Conservation (phyloP, 2,113 vertebrate species). For the Psittacara wagleri region DNA sequence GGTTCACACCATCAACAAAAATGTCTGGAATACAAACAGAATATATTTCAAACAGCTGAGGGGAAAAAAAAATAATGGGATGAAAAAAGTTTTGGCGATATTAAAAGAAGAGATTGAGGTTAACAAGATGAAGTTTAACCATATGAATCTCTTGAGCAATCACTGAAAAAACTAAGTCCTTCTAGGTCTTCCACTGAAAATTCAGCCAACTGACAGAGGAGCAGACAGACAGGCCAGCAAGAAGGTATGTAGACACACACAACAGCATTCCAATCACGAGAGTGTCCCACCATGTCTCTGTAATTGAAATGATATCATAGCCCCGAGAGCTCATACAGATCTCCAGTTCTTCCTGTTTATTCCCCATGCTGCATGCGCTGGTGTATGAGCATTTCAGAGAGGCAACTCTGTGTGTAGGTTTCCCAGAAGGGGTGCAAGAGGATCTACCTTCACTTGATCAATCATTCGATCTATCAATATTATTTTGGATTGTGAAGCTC, state of each 20-base stretch:
- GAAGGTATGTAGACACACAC: neutral
- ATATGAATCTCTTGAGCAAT: neutral
- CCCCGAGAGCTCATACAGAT: neutral
- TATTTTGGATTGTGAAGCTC: neutral
- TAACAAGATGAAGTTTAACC: neutral
- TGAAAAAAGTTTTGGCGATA: neutral
- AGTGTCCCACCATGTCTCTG: neutral
- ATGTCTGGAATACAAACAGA: neutral
- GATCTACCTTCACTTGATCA: neutral
- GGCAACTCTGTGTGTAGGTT: neutral
- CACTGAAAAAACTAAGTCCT: neutral
- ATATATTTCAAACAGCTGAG: neutral
- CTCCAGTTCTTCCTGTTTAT: neutral
- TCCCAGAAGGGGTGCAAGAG: neutral
- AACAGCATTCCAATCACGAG: neutral
- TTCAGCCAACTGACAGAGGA: neutral
- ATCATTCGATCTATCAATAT: neutral
- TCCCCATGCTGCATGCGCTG: neutral
- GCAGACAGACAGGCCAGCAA: neutral
- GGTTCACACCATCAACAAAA: neutral
- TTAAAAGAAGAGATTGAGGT: neutral
- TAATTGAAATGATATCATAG: neutral
- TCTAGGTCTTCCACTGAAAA: neutral
- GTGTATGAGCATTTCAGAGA: neutral
- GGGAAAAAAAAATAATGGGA: neutral